phyloP scores from a whole-genome alignment of 92 coral and sea anemone species.

The Pocillopora grandis region DNA sequence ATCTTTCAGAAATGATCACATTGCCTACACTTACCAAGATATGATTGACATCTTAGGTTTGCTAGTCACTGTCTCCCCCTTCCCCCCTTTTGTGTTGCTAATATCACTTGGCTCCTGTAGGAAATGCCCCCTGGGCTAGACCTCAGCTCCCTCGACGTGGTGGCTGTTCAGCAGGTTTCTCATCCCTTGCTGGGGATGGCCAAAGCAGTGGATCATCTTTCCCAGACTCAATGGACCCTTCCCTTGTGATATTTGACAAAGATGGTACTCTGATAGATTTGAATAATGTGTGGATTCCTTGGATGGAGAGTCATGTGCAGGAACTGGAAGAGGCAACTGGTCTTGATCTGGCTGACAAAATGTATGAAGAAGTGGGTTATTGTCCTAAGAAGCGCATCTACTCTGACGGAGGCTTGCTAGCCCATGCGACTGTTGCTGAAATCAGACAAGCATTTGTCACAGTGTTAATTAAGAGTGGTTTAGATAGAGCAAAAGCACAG shows the following conservation, averaged over 20 bases:
- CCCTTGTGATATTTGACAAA: conserved; percentile 91
- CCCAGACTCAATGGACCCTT: conserved; percentile 50
- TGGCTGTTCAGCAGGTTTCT: conserved; percentile 55
- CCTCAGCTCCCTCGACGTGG: conserved; percentile 41
- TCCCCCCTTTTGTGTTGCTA: conserved; percentile 62
- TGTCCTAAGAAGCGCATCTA: conserved; percentile 74
- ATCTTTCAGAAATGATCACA: too few species aligned
- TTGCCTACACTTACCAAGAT: neutral
- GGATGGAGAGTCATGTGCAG: conserved; percentile 80
- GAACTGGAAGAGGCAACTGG: conserved; percentile 83
- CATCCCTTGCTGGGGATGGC: conserved; percentile 80
- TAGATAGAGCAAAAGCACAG: conserved; percentile 54
- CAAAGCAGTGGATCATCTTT: conserved; percentile 46
- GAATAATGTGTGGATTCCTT: conserved; percentile 91
- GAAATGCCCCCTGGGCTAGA: conserved; percentile 68
- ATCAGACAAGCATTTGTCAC: conserved; percentile 77
- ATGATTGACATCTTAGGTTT: neutral
- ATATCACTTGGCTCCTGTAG: conserved; percentile 57
- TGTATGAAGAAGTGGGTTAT: conserved; percentile 86
- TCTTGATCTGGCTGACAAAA: conserved; percentile 65
- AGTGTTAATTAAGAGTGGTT: conserved; percentile 77
- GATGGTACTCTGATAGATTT: conserved; percentile 96
- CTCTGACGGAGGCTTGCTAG: conserved; percentile 82
- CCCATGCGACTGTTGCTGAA: conserved; percentile 90
- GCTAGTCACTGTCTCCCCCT: neutral